phyloP scores from a whole-genome alignment of 2,888 invertebrate species.

The Eristalinus sepulchralis region DNA sequence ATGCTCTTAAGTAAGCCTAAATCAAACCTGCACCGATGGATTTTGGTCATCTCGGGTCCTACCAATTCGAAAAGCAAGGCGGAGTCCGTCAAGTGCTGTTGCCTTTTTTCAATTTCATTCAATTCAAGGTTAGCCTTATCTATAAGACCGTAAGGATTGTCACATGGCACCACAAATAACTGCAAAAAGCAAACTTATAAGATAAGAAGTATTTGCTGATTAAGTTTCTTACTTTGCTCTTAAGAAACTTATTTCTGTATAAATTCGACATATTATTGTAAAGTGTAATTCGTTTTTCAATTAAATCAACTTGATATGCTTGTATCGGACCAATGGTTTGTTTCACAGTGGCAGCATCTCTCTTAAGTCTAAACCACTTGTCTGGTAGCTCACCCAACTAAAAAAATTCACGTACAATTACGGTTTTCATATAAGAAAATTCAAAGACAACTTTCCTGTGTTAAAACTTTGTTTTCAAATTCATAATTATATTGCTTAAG shows the following conservation, averaged over 20 bases:
- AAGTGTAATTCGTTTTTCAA: conserved; percentile 90
- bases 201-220: background rate
- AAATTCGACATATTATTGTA: conserved; percentile 90
- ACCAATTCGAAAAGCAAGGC: conserved; percentile 92
- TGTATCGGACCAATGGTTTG: conserved; percentile 94
- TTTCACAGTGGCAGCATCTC: conserved; percentile 90
- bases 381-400: conserved; percentile 91
- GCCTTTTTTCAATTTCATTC: conserved; percentile 85
- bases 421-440: background rate
- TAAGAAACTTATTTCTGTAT: conserved; percentile 89
- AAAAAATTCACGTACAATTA: background rate
- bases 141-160: conserved; percentile 86
- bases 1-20: conserved; percentile 88
- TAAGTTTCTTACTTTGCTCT: conserved; percentile 74
- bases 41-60: conserved; percentile 90
- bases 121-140: conserved; percentile 87
- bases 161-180: conserved; percentile 85
- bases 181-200: conserved; percentile 65
- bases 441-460: conserved; percentile 82
- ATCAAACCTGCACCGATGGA: conserved; percentile 89
- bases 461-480: conserved; percentile 89
- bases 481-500: conserved; percentile 93
- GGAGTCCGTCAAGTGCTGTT: conserved; percentile 86
- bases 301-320: conserved; percentile 92
- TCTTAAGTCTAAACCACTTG: conserved; percentile 92